Evolutionary conservation across 1,140 invertebrate species (phyloP).

Genomic region (Chironomus striatipennis): DNA sequence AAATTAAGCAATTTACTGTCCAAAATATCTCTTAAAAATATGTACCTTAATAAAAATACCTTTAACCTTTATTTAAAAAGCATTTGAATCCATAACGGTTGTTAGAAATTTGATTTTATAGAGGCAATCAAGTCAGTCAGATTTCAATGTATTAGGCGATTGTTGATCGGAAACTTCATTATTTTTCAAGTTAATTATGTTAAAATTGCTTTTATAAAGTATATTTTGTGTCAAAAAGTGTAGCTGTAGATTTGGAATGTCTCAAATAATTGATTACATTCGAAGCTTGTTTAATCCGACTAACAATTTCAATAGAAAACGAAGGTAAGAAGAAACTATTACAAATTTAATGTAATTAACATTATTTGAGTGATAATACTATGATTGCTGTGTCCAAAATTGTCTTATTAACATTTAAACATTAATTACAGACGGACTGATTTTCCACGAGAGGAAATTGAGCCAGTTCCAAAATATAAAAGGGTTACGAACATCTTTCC

Average conservation of each 20-base stretch:
- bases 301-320: background rate
- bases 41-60: too few relatives aligned
- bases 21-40: too few relatives aligned
- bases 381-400: background rate
- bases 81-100: too few relatives aligned
- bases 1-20: too few relatives aligned
- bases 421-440: background rate
- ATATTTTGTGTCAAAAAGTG: background rate
- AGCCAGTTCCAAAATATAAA: slow-evolving; percentile 1
- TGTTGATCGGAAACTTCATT: background rate
- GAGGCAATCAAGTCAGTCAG: too few relatives aligned
- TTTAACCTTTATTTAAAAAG: too few relatives aligned
- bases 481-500: background rate
- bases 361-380: background rate
- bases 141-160: too few relatives aligned
- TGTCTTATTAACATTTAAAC: background rate
- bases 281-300: background rate
- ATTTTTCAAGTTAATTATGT: background rate
- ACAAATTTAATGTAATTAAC: background rate
- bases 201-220: background rate
- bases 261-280: slow-evolving; percentile 11
- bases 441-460: background rate
- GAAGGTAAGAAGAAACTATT: background rate
- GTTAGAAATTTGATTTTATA: too few relatives aligned
- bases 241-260: slow-evolving; percentile 3